Evolutionary conservation across 2,888 invertebrate genomes (phyloP).

Genomic region (Sepioteuthis lessoniana): DNA sequence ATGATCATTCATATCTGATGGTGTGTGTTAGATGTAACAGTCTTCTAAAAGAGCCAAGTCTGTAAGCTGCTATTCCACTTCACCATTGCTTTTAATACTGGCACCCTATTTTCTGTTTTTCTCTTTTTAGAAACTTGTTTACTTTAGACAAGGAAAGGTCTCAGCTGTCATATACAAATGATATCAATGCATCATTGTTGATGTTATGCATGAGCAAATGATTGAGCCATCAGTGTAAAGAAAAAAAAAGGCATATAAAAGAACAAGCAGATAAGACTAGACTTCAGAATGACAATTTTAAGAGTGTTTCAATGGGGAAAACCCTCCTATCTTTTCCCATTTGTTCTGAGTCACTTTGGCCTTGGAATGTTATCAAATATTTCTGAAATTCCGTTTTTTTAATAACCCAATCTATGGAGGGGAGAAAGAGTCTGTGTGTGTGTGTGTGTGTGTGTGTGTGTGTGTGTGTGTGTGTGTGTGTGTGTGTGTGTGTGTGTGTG

Average conservation of each 20-base stretch:
- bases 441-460: background rate
- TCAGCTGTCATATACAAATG: background rate
- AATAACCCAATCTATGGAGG: no score
- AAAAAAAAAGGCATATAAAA: background rate
- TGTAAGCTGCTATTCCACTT: background rate
- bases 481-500: background rate
- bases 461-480: background rate
- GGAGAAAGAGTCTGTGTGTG: background rate
- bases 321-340: background rate
- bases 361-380: slow-evolving; percentile 16
- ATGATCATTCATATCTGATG: background rate
- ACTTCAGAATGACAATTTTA: background rate
- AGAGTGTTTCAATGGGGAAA: background rate
- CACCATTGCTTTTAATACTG: background rate
- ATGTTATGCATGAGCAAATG: background rate
- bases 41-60: background rate
- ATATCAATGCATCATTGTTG: background rate
- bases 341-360: background rate
- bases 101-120: background rate
- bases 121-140: background rate
- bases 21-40: background rate
- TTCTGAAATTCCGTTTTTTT: background rate
- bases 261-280: background rate
- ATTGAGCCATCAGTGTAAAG: background rate
- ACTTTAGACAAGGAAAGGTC: background rate